Percentiles rank a stretch among this genome's conserved stretches.
Conservation (phyloP, 2,888 invertebrate species). For the Ochropleura plecta region DNA sequence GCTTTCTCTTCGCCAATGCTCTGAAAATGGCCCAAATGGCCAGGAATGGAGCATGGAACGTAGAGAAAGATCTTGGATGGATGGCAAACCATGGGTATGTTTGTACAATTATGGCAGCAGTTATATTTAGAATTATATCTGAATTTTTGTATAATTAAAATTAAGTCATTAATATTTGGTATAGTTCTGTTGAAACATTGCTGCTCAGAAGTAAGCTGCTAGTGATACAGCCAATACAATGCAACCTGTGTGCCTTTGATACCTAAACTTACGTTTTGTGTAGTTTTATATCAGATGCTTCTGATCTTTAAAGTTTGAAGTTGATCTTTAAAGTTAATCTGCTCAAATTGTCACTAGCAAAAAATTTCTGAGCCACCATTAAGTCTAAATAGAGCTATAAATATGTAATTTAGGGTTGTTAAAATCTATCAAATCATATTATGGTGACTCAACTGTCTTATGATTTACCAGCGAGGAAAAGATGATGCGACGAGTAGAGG, state of each 20-base stretch:
- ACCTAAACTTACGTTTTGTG: too few species aligned
- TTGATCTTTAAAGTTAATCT: too few species aligned
- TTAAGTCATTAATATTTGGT: neutral
- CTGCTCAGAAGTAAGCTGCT: too few species aligned
- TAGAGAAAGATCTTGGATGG: conserved; percentile 62
- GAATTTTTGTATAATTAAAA: neutral
- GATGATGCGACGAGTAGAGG: too few species aligned
- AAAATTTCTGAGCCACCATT: too few species aligned
- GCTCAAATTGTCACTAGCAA: too few species aligned
- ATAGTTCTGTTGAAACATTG: too few species aligned
- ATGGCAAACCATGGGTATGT: conserved; percentile 48
- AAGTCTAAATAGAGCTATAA: too few species aligned
- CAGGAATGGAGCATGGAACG: conserved; percentile 50
- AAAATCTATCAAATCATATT: conserved; percentile 23
- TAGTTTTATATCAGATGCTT: too few species aligned
- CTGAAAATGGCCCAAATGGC: conserved; percentile 18
- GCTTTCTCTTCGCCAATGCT: conserved; percentile 41
- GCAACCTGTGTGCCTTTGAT: too few species aligned
- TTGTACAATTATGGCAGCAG: conserved; percentile 8
- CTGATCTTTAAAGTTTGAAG: too few species aligned
- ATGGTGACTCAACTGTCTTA: conserved; percentile 2
- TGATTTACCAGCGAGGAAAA: neutral
- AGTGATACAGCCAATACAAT: too few species aligned
- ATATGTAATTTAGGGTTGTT: neutral
- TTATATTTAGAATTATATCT: neutral